A percentile compares a stretch with the other conserved stretches of the same genome.
Evolutionary conservation across 2,797 vertebrate genomes (phyloP).

Genomic region (Dryobates pubescens): DNA sequence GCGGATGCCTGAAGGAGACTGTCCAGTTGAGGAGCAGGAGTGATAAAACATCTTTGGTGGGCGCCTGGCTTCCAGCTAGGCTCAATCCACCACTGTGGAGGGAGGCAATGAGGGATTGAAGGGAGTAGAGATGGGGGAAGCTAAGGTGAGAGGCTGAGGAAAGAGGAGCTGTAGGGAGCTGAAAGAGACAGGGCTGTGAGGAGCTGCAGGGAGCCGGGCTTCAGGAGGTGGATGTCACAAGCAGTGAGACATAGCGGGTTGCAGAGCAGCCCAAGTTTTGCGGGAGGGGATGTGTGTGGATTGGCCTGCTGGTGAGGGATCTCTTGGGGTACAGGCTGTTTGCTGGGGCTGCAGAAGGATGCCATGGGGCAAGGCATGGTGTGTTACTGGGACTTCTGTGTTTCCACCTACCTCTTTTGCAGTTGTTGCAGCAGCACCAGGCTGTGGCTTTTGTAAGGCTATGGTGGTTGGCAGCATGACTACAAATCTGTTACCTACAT

Average conservation of each 20-base stretch:
- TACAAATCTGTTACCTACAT: no score
- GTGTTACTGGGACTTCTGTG: background rate
- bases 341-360: background rate
- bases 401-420: background rate
- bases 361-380: accelerated
- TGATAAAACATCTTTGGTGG: background rate
- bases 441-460: background rate
- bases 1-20: background rate
- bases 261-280: no score
- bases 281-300: accelerated
- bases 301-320: background rate
- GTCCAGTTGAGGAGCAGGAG: background rate
- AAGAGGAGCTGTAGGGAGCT: no score
- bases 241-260: background rate
- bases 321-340: no score
- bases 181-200: no score
- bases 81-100: no score
- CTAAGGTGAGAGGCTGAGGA: no score
- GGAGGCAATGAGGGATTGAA: no score
- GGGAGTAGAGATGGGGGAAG: background rate
- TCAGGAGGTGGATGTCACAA: background rate
- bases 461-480: background rate
- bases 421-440: background rate
- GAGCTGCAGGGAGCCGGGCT: background rate
- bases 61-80: background rate